Evolutionary conservation across 1,140 invertebrate species (phyloP).

Genomic region (Drosophila albomicans): DNA sequence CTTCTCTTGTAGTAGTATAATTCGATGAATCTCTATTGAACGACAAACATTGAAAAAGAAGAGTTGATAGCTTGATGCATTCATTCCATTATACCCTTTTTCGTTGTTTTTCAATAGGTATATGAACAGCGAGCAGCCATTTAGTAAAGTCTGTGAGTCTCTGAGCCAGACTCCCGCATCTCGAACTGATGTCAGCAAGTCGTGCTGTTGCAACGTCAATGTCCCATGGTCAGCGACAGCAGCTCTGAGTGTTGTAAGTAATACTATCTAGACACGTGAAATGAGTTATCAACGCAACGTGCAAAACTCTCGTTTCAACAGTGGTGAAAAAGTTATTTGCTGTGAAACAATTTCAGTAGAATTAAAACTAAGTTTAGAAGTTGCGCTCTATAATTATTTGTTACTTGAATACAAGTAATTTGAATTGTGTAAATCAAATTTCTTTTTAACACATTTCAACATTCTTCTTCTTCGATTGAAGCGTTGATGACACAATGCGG

Average conservation of each 20-base stretch:
- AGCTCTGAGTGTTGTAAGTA: slow-evolving; percentile 46
- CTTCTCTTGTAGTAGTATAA: too few species aligned
- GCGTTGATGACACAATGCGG: background rate
- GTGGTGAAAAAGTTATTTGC: slow-evolving; percentile 28
- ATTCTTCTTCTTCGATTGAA: background rate
- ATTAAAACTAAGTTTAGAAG: too few species aligned
- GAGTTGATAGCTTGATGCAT: too few species aligned
- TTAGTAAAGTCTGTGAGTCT: slow-evolving; percentile 3
- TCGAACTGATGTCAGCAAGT: background rate
- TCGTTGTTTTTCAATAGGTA: background rate
- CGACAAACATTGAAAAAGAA: too few species aligned
- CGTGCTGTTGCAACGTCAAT: slow-evolving; percentile 12
- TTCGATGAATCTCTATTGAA: too few species aligned
- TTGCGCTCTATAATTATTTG: background rate
- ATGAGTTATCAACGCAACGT: slow-evolving; percentile 71
- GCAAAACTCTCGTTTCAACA: slow-evolving; percentile 30
- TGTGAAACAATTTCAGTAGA: too few species aligned
- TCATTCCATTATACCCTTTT: background rate
- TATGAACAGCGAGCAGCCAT: background rate
- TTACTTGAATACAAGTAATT: too few species aligned
- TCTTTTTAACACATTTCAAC: background rate
- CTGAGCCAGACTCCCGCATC: background rate
- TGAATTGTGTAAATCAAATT: too few species aligned
- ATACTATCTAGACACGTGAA: slow-evolving; percentile 82
- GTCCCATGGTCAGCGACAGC: slow-evolving; percentile 17